These are phyloP conservation scores for Dinomys branickii DNA, from an alignment of 2,113 vertebrate genomes.

Conservation along the genomic window DNA sequence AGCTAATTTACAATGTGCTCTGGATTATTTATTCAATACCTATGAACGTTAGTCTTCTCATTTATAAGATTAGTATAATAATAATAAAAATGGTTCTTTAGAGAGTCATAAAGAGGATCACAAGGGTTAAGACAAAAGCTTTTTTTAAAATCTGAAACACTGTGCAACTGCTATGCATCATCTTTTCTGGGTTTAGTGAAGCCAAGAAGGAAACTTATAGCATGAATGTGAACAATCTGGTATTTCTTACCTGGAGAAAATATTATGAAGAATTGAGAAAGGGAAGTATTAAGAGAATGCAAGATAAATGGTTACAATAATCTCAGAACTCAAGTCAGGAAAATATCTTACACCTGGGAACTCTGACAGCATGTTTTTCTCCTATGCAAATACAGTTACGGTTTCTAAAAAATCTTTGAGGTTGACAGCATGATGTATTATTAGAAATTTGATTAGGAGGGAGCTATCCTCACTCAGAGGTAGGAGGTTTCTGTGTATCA, in stretches of 20 bases:
- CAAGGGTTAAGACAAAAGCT: slow-evolving; percentile 28
- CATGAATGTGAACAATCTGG: slow-evolving; percentile 58
- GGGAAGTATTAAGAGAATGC: slow-evolving; percentile 61
- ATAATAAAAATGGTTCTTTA: slow-evolving; percentile 28
- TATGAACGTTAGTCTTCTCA: neutral
- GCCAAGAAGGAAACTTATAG: slow-evolving; percentile 23
- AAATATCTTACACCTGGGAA: slow-evolving; percentile 77
- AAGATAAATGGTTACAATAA: slow-evolving; percentile 83
- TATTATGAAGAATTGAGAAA: slow-evolving; percentile 51
- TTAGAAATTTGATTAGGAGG: slow-evolving; percentile 82
- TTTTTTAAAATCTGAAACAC: slow-evolving; percentile 20
- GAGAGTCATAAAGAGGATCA: neutral
- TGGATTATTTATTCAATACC: slow-evolving; percentile 12
- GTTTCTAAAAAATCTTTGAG: slow-evolving; percentile 80
- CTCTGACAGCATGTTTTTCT: slow-evolving; percentile 80
- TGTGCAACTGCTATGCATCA: neutral
- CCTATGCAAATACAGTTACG: slow-evolving; percentile 82
- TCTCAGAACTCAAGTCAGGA: slow-evolving; percentile 79
- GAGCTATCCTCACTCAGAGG: slow-evolving; percentile 73
- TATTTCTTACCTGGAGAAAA: slow-evolving; percentile 59
- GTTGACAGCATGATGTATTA: slow-evolving; percentile 82
- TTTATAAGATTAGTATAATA: slow-evolving; percentile 52
- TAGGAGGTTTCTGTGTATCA: slow-evolving; percentile 82
- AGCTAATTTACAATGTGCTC: neutral
- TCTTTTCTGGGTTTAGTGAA: slow-evolving; percentile 35